Evolutionary conservation across 2,797 vertebrate genomes (phyloP).

Genomic region (Percopsis omiscomaycus): DNA sequence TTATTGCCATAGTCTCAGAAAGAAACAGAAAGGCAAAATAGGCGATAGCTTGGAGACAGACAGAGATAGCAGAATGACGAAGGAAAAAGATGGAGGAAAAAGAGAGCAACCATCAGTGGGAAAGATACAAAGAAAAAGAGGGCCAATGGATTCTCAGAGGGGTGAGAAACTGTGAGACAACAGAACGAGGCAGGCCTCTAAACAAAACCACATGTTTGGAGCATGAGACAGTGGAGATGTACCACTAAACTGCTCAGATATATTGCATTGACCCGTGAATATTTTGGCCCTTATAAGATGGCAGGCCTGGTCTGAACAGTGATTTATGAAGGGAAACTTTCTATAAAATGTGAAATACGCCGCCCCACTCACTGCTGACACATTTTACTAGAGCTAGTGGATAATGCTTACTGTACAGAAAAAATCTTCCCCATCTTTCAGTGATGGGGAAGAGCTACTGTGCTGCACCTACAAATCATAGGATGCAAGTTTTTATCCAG

Average conservation of each 20-base stretch:
- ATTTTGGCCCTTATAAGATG: constrained; percentile 3
- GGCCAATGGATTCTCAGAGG: constrained; percentile 10
- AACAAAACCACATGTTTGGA: constrained; percentile 56
- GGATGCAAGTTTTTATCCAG: neutral
- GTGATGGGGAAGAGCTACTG: neutral
- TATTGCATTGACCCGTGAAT: constrained; percentile 12
- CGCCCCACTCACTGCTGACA: neutral
- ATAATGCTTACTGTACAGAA: neutral
- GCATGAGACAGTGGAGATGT: constrained; percentile 26
- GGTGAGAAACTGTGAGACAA: neutral
- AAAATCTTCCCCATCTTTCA: constrained; percentile 2
- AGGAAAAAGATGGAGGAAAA: neutral
- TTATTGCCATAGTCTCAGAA: constrained; percentile 1
- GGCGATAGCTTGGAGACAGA: neutral
- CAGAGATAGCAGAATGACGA: neutral
- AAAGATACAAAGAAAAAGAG: constrained; percentile 7
- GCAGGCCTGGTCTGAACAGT: neutral
- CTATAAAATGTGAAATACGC: constrained; percentile 12
- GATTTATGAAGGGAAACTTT: constrained; percentile 38
- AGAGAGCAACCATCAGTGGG: neutral
- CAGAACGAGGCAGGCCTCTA: constrained; percentile 13
- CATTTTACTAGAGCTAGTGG: constrained; percentile 17
- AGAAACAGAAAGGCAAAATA: neutral
- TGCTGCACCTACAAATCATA: neutral
- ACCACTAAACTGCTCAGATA: constrained; percentile 6